Evolutionary conservation across 2,888 invertebrate genomes (phyloP), one percentile per base, ranked within the genome.

Genomic region (Plusia festucae): DNA sequence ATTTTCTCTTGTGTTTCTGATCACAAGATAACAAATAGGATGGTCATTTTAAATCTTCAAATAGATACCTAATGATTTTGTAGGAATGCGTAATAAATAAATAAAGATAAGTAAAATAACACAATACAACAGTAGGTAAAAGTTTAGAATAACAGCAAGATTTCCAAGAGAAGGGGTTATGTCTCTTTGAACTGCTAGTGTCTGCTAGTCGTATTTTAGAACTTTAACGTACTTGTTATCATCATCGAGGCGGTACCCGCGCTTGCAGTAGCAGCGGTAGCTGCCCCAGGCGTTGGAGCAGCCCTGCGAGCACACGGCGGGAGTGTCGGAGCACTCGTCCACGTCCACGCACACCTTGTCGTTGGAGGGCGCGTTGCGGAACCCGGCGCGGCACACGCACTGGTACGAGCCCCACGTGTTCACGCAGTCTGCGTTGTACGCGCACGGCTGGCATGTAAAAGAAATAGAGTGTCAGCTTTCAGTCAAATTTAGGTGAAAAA

Each of bases 221-320:
- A 24, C 24, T 3, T 24, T 24, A 24, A 24, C 78, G 71, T 52
- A 97, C 95, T 97, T 96, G 85, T 98, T 98, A 81, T 98, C 97
- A 1, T 91, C 79, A 53, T 96, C 96, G 0, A 99, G 92, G 3
- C 97, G 96, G 90, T 97, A 99, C 0, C 99, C 99, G 1, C 96
- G 91, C 68, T 97, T 96, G 88, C 99, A 99, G n/a, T 97, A 96
- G 89, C 99, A 99, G 71, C 97, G 96, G 91, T 97, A 99, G 0
- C 98, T 97, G 0, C 99, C 99, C 97, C 98, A 98, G 20, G 97
- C 96, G 91, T 99, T 99, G 59, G 98, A 96, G 87, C 99, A 99
- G 57, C 96, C 96, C 79, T 99, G 99, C 76, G 98, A 97, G 86
- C 99, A 99, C 4, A 88, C 79, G 0, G 78, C 82, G 0, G 90